Evolutionary conservation across 1,140 invertebrate genomes (phyloP).

Genomic region (Drusus annulatus): DNA sequence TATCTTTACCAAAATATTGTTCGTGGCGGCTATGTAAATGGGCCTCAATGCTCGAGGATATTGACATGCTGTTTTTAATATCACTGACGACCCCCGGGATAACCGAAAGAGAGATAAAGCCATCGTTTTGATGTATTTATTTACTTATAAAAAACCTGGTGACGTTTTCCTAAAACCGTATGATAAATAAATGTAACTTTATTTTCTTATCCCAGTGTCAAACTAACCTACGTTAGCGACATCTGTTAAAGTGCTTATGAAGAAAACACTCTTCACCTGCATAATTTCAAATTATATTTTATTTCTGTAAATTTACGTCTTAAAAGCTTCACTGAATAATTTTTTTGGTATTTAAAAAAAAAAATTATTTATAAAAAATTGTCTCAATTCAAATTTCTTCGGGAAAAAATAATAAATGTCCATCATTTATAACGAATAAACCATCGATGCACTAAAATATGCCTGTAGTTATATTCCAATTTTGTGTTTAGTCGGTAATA

Average conservation of each 20-base stretch:
- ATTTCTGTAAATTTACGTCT: not conserved
- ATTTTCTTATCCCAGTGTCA: conserved; percentile 29
- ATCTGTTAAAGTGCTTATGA: not conserved
- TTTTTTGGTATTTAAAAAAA: not conserved
- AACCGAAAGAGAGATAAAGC: too few relatives aligned
- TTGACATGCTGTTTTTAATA: too few relatives aligned
- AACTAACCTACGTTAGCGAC: not conserved
- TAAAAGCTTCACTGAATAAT: not conserved
- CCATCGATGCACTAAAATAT: conserved; percentile 7
- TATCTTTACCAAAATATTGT: too few relatives aligned
- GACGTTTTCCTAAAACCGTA: too few relatives aligned
- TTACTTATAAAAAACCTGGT: too few relatives aligned
- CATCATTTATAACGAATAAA: conserved; percentile 8
- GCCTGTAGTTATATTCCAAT: conserved; percentile 31
- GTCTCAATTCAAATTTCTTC: not conserved
- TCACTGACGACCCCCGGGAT: too few relatives aligned
- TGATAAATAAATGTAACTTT: too few relatives aligned
- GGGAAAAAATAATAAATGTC: not conserved
- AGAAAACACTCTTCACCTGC: not conserved
- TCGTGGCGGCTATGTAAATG: too few relatives aligned
- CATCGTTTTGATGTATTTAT: too few relatives aligned
- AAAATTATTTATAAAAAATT: not conserved
- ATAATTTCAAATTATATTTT: not conserved
- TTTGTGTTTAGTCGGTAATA: conserved; percentile 27
- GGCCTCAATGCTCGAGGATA: too few relatives aligned